These are phyloP conservation scores for Micrasema minimum DNA, from an alignment of 1,140 invertebrate species.

Conservation along the genomic window DNA sequence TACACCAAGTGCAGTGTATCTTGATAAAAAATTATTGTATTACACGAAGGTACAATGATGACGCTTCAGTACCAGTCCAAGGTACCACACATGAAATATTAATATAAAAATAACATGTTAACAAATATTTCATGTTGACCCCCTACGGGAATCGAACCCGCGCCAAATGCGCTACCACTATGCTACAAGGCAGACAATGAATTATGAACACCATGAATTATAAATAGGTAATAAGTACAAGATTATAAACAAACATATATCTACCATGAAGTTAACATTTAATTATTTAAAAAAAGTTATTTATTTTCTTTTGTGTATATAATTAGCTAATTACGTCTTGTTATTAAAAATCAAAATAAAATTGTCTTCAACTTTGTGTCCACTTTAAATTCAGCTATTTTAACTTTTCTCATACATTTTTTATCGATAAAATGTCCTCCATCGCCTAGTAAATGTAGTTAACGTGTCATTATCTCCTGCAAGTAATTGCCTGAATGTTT, in stretches of 20 bases:
- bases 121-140: no score
- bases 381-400: not conserved
- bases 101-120: no score
- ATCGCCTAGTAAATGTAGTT: not conserved
- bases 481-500: constrained; percentile 12
- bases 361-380: constrained; percentile 2
- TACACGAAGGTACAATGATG: not conserved
- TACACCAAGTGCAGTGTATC: no score
- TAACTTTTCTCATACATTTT: constrained; percentile 22
- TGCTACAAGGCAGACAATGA: no score
- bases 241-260: no score
- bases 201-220: not conserved
- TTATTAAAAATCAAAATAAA: not conserved
- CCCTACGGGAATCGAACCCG: no score
- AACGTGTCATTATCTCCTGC: constrained; percentile 11
- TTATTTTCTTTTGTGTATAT: not conserved
- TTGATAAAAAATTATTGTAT: no score
- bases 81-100: no score
- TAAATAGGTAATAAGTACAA: not conserved
- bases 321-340: not conserved
- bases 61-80: no score
- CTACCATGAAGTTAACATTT: no score
- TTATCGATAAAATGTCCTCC: constrained; percentile 8
- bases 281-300: not conserved
- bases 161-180: no score